phyloP scores from a whole-genome alignment of 2,888 invertebrate species.

The Frankliniella intonsa region DNA sequence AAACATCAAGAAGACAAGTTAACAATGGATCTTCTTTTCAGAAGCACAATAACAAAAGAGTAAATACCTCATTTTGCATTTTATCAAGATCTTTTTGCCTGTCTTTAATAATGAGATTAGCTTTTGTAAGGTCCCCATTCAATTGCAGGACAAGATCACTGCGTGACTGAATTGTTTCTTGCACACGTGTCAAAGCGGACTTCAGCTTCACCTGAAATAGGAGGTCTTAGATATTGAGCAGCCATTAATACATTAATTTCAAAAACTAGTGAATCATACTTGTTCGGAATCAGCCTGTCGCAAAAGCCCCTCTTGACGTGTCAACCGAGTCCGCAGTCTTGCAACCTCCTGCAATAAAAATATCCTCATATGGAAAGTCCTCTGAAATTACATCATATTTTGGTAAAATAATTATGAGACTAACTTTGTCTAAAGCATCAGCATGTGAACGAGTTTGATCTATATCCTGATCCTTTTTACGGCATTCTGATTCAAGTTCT shows the following conservation, averaged over 20 bases:
- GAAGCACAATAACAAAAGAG: neutral
- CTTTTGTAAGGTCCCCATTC: slow-evolving; percentile 4
- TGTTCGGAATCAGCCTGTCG: slow-evolving; percentile 12
- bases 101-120: neutral
- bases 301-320: neutral
- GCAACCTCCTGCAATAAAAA: neutral
- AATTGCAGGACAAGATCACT: slow-evolving; percentile 1
- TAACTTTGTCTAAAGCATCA: neutral
- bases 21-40: neutral
- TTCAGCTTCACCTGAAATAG: neutral
- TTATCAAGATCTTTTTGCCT: neutral
- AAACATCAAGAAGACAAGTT: neutral
- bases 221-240: neutral
- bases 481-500: neutral
- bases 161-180: neutral
- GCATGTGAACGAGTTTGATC: neutral
- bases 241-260: neutral
- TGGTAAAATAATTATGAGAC: neutral
- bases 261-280: neutral
- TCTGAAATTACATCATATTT: neutral
- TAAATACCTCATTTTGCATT: neutral
- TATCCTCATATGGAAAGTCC: neutral
- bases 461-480: neutral
- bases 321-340: neutral
- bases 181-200: neutral